phyloP scores from a whole-genome alignment of 1,140 invertebrate genomes.

The Hypsibius dujardini region DNA sequence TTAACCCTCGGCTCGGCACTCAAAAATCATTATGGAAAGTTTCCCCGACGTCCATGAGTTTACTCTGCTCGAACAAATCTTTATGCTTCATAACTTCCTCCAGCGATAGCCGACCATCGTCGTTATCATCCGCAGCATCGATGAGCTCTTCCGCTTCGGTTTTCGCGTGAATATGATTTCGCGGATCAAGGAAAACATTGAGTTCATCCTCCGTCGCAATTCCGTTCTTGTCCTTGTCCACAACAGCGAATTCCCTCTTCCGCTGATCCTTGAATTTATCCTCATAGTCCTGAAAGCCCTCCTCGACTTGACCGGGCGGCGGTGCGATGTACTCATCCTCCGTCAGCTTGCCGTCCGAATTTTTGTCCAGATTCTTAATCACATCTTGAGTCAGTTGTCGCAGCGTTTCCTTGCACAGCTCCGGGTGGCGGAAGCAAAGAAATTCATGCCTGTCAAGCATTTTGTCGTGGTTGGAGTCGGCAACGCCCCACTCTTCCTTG shows the following conservation, averaged over 20 bases:
- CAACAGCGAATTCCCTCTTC: background rate
- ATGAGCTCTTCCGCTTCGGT: slow-evolving; percentile 8
- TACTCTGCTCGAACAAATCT: background rate
- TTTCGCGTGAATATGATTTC: slow-evolving; percentile 12
- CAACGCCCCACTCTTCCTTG: background rate
- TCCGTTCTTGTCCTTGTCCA: background rate
- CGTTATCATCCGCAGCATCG: slow-evolving; percentile 9
- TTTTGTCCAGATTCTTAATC: slow-evolving; percentile 8
- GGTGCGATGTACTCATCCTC: slow-evolving; percentile 1
- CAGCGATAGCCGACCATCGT: background rate
- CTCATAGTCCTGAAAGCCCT: slow-evolving; percentile 9
- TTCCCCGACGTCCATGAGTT: slow-evolving; percentile 8
- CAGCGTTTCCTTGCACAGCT: slow-evolving; percentile 6
- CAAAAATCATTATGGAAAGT: background rate
- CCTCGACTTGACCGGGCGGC: slow-evolving; percentile 11
- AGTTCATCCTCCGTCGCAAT: background rate
- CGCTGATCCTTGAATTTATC: background rate
- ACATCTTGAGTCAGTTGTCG: background rate
- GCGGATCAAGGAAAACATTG: background rate
- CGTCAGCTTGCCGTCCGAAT: background rate
- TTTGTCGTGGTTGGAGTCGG: background rate
- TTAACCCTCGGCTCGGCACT: no score
- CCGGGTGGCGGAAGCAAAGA: slow-evolving; percentile 11
- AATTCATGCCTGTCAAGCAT: background rate
- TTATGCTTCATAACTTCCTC: background rate